These are phyloP conservation scores for Drosophila barbarae DNA, from an alignment of 2,888 invertebrate genomes.

Conservation along the genomic window DNA sequence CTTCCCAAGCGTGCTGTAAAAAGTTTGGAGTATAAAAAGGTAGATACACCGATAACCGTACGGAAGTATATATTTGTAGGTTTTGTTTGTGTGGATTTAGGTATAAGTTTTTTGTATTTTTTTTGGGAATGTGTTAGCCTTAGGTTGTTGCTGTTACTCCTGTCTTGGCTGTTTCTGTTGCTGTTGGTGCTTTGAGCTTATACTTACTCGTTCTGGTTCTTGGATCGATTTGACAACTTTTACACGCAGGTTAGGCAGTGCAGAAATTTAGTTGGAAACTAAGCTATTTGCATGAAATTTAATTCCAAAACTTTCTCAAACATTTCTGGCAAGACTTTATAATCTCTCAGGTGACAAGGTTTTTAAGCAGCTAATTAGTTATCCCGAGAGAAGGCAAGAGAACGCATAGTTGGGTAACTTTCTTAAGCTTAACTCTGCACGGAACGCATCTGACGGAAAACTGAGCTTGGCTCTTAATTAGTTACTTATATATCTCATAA, in stretches of 20 bases:
- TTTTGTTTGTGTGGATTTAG: slow-evolving; percentile 17
- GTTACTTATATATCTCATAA: neutral
- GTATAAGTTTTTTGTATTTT: slow-evolving; percentile 21
- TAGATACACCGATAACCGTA: slow-evolving; percentile 51
- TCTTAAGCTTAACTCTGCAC: neutral
- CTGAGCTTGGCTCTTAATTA: neutral
- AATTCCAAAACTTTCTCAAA: slow-evolving; percentile 29
- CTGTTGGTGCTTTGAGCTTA: slow-evolving; percentile 50
- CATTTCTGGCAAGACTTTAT: neutral
- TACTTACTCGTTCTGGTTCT: slow-evolving; percentile 64
- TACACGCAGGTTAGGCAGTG: slow-evolving; percentile 56
- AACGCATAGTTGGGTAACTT: neutral
- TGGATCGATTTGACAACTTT: slow-evolving; percentile 50
- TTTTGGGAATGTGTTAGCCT: slow-evolving; percentile 16
- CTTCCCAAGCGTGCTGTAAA: slow-evolving; percentile 75
- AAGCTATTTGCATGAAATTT: slow-evolving; percentile 33
- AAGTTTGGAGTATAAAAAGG: slow-evolving; percentile 47
- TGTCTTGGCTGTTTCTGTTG: slow-evolving; percentile 23
- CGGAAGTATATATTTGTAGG: slow-evolving; percentile 26
- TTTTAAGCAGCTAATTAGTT: neutral
- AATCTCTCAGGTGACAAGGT: neutral
- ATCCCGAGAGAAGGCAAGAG: neutral
- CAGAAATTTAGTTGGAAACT: slow-evolving; percentile 50
- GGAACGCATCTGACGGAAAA: neutral
- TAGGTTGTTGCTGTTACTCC: slow-evolving; percentile 10